Base-by-base conservation (phyloP, 2,888 invertebrate genomes). In the Parasteatoda lunata region DNA sequence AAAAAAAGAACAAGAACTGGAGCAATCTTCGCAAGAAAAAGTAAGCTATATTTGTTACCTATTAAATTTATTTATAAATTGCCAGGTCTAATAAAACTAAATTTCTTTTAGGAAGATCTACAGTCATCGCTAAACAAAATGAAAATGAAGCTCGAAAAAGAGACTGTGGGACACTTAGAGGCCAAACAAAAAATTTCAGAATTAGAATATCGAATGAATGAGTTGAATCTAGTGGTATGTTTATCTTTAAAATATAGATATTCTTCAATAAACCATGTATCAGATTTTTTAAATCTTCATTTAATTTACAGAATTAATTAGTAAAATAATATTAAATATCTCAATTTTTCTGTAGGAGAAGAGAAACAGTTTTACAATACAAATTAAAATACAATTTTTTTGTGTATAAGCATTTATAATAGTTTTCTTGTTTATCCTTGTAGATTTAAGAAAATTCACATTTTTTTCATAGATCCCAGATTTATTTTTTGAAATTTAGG, bases 1-100 rank as follows among this genome's bases (percentile, higher is more conserved):
- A 5, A 97, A 97, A 91, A 97, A 93, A 93, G 98, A 98, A 92
- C 96, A 97, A 92, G 97, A 98, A 92, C 93, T 97, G 89, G 98
- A 98, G 93, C 94, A 96, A 90, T 94, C 96, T 91, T 94, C 95
- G 87, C 97, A 97, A 91, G 98, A 98, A 93, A 96, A 96, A 91
- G 94, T 93, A 90, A 89, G 78, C 49, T 71, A 69, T 68, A 4
- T 65, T 59, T 64, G 76, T 30, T 76, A 52, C n/a, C 54, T 30
- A 4, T 4, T 3, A 54, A 54, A 54, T 54, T 54, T 54, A 54
- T 4, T 54, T 11, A 54, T 54, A 30, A 30, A 30, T 30, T 30
- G 30, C 30, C 30, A 30, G 30, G 2, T 0, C 30, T 30, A 30
- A 30, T 30, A 2, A 30, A 30, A 30, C 0, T 30, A 59, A 47